phyloP scores from a whole-genome alignment of 2,888 invertebrate genomes.

The Melolontha melolontha region DNA sequence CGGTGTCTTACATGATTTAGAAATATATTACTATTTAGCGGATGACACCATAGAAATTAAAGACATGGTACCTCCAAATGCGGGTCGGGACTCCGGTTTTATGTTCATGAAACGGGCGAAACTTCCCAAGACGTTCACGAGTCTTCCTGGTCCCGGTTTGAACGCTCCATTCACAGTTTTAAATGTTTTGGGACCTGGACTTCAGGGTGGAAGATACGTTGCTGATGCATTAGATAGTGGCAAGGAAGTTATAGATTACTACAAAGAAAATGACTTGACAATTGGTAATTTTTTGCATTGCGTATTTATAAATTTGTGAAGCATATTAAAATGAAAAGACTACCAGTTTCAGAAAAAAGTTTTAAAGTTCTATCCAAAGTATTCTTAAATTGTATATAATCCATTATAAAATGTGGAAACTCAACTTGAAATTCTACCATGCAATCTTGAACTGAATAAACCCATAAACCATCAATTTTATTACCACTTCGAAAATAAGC shows the following conservation, averaged over 20 bases:
- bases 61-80: constrained; percentile 76
- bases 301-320: too few species aligned
- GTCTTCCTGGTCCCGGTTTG: constrained; percentile 67
- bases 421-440: too few species aligned
- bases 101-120: constrained; percentile 82
- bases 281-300: constrained; percentile 67
- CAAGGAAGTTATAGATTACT: constrained; percentile 66
- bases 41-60: constrained; percentile 92
- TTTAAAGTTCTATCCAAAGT: too few species aligned
- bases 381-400: too few species aligned
- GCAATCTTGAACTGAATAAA: too few species aligned
- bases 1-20: constrained; percentile 82
- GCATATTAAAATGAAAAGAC: too few species aligned
- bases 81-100: constrained; percentile 77
- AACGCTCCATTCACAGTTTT: constrained; percentile 68
- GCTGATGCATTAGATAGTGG: constrained; percentile 71
- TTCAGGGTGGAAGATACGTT: constrained; percentile 69
- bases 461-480: too few species aligned
- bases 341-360: too few species aligned
- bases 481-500: too few species aligned
- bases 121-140: constrained; percentile 77
- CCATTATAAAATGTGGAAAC: too few species aligned
- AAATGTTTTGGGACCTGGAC: constrained; percentile 73
- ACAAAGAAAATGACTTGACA: constrained; percentile 80
- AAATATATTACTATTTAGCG: constrained; percentile 86